Evolutionary conservation across 2,797 vertebrate genomes (phyloP).

Genomic region (Apogon hyalosoma): DNA sequence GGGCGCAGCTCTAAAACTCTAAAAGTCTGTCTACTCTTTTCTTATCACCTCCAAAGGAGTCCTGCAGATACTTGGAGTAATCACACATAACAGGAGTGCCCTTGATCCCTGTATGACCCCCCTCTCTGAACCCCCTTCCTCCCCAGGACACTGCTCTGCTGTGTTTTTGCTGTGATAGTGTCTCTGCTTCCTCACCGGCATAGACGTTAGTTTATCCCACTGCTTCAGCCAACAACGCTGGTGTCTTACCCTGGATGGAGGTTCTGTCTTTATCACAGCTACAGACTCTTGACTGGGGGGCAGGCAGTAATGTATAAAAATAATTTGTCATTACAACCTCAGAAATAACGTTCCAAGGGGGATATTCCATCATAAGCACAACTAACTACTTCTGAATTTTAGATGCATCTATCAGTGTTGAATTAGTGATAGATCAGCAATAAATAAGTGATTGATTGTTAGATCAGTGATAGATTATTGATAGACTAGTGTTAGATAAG

Average conservation of each 20-base stretch:
- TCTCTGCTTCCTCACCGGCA: constrained; percentile 35
- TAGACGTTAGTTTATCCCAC: constrained; percentile 66
- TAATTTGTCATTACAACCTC: constrained; percentile 23
- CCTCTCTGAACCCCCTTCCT: no score
- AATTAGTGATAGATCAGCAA: no score
- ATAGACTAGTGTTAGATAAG: no score
- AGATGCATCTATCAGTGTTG: no score
- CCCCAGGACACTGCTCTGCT: constrained; percentile 3
- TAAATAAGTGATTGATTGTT: no score
- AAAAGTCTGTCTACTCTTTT: constrained; percentile 45
- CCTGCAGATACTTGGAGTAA: constrained; percentile 68
- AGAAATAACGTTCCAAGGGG: no score
- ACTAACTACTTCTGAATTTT: no score
- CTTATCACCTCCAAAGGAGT: constrained; percentile 66
- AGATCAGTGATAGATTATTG: no score
- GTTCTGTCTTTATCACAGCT: constrained; percentile 57
- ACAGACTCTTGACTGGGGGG: constrained; percentile 43
- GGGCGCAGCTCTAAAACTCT: constrained; percentile 48
- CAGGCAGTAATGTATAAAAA: constrained; percentile 38
- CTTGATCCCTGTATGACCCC: constrained; percentile 77
- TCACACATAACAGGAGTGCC: constrained; percentile 78
- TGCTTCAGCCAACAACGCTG: constrained; percentile 43
- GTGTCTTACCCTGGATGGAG: constrained; percentile 32
- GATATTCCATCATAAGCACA: no score
- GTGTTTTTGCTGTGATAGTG: constrained; percentile 54